Conservation (phyloP, 1,140 invertebrate genomes). For the Procambarus clarkii region DNA sequence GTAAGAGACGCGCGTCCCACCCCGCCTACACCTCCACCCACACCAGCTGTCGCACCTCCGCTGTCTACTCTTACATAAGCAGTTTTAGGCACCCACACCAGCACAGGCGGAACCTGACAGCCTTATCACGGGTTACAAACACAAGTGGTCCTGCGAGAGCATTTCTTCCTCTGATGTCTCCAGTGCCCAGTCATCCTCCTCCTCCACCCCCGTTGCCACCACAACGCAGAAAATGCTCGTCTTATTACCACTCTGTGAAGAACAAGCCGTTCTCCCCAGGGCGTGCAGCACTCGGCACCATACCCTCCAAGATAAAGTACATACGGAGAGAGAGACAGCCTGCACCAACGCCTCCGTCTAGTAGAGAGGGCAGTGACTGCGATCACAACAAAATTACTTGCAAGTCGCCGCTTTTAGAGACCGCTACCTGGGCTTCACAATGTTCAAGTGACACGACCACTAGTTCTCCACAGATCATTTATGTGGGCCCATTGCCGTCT, state of each 20-base stretch:
- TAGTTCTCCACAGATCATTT: no score
- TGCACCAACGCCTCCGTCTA: no score
- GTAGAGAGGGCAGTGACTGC: no score
- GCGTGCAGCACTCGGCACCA: neutral
- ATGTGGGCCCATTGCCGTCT: neutral
- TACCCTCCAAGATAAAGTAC: neutral
- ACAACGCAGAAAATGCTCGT: neutral
- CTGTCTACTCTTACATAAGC: neutral
- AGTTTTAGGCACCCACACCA: neutral
- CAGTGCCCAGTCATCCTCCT: neutral
- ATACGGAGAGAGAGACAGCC: neutral
- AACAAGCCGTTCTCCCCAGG: neutral
- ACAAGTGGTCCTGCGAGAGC: neutral
- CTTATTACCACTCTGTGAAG: neutral
- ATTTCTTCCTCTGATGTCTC: neutral
- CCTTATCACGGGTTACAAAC: neutral
- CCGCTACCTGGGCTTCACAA: no score
- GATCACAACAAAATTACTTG: no score
- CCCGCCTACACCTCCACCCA: neutral
- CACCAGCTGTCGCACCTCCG: neutral
- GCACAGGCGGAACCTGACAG: neutral
- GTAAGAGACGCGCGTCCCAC: no score
- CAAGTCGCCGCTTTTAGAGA: no score
- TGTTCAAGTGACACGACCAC: no score
- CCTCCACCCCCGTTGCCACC: neutral